Conservation (phyloP, 2,888 invertebrate species). For the Himalopsyche anomala region DNA sequence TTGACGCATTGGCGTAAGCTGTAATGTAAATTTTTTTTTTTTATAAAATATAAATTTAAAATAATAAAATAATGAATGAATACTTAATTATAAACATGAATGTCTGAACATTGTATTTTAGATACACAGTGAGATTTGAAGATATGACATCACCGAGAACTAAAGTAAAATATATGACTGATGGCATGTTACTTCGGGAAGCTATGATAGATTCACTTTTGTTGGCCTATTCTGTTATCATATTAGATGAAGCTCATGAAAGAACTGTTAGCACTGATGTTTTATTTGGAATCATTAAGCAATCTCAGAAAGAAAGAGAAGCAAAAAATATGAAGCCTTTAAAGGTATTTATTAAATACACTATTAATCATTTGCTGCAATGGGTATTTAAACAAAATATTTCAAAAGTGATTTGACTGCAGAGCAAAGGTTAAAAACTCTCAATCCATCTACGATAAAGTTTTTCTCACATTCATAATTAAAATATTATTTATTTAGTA, state of each 20-base stretch:
- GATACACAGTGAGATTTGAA: conserved; percentile 93
- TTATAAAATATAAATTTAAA: too few relatives aligned
- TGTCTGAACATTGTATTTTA: conserved; percentile 68
- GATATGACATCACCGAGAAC: conserved; percentile 88
- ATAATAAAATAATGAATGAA: too few relatives aligned
- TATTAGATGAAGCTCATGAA: conserved; percentile 97
- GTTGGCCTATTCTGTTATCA: conserved; percentile 87
- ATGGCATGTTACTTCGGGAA: conserved; percentile 95
- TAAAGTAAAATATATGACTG: conserved; percentile 93
- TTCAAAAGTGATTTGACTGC: too few relatives aligned
- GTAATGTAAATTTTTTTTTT: too few relatives aligned
- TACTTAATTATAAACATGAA: background rate
- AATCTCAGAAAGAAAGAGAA: conserved; percentile 86
- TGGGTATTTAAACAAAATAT: too few relatives aligned
- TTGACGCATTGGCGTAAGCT: too few relatives aligned
- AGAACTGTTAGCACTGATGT: conserved; percentile 96
- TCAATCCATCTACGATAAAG: too few relatives aligned
- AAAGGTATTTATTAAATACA: conserved; percentile 76
- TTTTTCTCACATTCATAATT: too few relatives aligned
- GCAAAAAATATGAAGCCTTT: conserved; percentile 78
- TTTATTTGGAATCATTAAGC: conserved; percentile 93
- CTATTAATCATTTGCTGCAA: background rate
- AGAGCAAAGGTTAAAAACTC: too few relatives aligned
- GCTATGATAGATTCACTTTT: conserved; percentile 88
- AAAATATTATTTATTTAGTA: too few relatives aligned